Conservation (phyloP, 2,113 vertebrate genomes). For the Nothocercus julius region DNA sequence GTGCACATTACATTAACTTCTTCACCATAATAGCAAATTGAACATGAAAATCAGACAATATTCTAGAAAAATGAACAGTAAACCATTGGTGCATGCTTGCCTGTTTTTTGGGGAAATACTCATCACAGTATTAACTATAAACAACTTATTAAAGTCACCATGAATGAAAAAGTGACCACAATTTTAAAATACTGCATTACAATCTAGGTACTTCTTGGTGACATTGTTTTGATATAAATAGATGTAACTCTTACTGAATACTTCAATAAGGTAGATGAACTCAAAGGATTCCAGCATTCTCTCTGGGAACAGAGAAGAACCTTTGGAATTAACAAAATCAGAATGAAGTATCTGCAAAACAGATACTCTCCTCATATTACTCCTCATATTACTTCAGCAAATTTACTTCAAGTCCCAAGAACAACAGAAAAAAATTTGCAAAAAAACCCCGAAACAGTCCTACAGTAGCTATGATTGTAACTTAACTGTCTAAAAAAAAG, state of each 20-base stretch:
- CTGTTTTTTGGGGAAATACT: neutral
- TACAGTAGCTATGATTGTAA: neutral
- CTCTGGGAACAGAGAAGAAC: neutral
- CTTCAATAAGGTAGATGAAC: neutral
- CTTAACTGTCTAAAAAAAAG: neutral
- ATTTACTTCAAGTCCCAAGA: neutral
- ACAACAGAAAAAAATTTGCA: neutral
- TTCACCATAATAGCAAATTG: neutral
- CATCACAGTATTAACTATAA: neutral
- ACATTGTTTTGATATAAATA: neutral
- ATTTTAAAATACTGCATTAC: neutral
- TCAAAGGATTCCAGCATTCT: neutral
- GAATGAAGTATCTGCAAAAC: neutral
- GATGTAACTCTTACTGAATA: neutral
- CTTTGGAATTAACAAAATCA: neutral
- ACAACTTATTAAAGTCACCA: neutral
- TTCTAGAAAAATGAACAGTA: neutral
- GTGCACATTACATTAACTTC: neutral
- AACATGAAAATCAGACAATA: neutral
- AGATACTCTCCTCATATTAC: neutral
- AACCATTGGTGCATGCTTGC: neutral
- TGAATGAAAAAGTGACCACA: accelerated
- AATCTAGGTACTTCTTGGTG: neutral
- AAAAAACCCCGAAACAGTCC: neutral
- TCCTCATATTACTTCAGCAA: neutral